Percentiles rank a stretch among this genome's conserved stretches.
Evolutionary conservation across 64 coral and sea anemone genomes (phyloP).

Genomic region (Anthopleura sola): DNA sequence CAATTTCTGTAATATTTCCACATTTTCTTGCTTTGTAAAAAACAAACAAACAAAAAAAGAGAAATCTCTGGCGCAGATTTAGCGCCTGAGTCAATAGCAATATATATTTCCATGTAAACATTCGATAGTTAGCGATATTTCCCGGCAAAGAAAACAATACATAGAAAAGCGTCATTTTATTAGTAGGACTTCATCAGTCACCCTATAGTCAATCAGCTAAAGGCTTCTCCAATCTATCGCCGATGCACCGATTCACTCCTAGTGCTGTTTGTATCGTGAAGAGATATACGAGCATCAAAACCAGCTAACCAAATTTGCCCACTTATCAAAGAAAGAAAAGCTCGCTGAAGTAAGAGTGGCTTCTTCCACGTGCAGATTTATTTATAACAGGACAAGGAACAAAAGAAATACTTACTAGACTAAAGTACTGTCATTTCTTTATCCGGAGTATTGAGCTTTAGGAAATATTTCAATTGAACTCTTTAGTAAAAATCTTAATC

Average conservation of each 20-base stretch:
- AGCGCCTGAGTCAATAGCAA: slow-evolving; percentile 33
- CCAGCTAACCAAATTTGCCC: no score
- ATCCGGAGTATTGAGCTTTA: not conserved
- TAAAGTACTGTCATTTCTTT: not conserved
- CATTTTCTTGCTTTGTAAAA: slow-evolving; percentile 2
- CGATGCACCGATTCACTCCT: no score
- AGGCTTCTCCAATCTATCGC: not conserved
- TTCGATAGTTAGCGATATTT: slow-evolving; percentile 14
- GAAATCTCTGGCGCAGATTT: not conserved
- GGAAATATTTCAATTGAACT: not conserved
- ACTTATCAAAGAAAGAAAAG: not conserved
- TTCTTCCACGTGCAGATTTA: not conserved
- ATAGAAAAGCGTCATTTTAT: not conserved
- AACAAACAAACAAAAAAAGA: slow-evolving; percentile 7
- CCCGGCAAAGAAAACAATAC: slow-evolving; percentile 13
- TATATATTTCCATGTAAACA: slow-evolving; percentile 38
- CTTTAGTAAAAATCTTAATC: not conserved
- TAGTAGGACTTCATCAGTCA: not conserved
- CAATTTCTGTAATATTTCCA: slow-evolving; percentile 30
- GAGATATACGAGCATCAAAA: no score
- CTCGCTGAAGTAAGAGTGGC: not conserved
- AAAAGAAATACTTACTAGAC: not conserved
- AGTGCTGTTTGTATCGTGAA: no score
- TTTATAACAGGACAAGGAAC: not conserved
- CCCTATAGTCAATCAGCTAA: not conserved